phyloP scores from a whole-genome alignment of 2,113 vertebrate genomes.

The Ictalurus furcatus region DNA sequence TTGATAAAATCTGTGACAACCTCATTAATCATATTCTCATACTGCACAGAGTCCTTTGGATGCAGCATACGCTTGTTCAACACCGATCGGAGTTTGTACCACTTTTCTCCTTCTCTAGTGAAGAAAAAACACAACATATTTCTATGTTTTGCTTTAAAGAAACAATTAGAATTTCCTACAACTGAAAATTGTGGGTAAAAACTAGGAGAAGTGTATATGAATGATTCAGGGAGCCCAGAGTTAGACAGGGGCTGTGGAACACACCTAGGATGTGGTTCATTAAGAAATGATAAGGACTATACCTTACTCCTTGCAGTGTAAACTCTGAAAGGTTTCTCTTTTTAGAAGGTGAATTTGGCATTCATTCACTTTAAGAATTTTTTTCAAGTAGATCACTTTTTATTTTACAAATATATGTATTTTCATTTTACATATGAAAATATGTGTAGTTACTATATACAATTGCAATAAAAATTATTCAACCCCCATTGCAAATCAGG shows the following conservation, averaged over 20 bases:
- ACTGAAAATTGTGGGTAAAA: background rate
- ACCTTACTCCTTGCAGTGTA: background rate
- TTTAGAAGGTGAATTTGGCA: background rate
- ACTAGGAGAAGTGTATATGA: background rate
- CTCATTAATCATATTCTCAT: constrained; percentile 60
- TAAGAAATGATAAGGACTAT: background rate
- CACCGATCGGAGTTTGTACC: constrained; percentile 69
- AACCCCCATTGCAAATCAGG: too few relatives aligned
- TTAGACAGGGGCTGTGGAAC: background rate
- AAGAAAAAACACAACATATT: constrained; percentile 10
- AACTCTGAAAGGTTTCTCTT: background rate
- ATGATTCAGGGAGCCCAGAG: background rate
- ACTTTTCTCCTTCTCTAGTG: constrained; percentile 70
- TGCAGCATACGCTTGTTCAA: constrained; percentile 77
- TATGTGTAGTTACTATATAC: too few relatives aligned
- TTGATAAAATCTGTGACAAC: constrained; percentile 72
- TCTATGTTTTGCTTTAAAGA: background rate
- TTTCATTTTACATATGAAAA: too few relatives aligned
- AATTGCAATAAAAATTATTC: too few relatives aligned
- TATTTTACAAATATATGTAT: too few relatives aligned
- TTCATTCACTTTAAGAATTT: too few relatives aligned
- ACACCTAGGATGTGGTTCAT: background rate
- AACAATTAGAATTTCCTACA: background rate
- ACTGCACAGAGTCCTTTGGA: constrained; percentile 68
- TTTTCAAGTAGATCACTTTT: too few relatives aligned